Conservation (phyloP, 2,888 invertebrate genomes). For the Actias luna region DNA sequence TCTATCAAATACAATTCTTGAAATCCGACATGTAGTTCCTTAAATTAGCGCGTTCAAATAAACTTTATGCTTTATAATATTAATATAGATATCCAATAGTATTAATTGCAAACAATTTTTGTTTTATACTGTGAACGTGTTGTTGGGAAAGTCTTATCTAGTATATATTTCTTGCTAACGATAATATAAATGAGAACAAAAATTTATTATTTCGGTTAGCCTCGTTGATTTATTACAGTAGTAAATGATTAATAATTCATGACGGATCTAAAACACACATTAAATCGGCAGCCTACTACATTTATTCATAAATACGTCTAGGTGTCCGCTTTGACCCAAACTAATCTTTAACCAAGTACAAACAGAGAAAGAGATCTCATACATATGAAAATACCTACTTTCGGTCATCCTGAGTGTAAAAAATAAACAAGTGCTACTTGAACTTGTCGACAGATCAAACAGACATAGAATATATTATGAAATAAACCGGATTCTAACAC, state of each 20-base stretch:
- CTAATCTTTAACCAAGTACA: background rate
- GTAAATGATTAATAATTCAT: slow-evolving; percentile 53
- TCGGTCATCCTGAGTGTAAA: slow-evolving; percentile 1
- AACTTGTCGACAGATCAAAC: slow-evolving; percentile 7
- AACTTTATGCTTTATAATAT: no score
- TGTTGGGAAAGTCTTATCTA: no score
- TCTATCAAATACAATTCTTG: no score
- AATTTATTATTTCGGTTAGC: slow-evolving; percentile 24
- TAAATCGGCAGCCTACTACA: slow-evolving; percentile 32
- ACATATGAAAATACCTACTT: slow-evolving; percentile 12
- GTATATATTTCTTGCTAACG: no score
- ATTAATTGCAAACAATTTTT: no score
- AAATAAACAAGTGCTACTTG: slow-evolving; percentile 5
- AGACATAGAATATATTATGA: slow-evolving; percentile 2
- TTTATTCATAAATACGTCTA: slow-evolving; percentile 43
- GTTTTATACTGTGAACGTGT: no score
- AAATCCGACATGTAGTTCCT: no score
- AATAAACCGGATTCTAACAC: slow-evolving; percentile 9
- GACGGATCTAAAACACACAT: slow-evolving; percentile 36
- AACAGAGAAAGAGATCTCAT: background rate
- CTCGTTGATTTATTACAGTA: slow-evolving; percentile 39
- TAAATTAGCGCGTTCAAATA: no score
- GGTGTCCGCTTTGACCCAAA: background rate
- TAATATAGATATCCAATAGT: no score
- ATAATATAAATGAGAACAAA: background rate